Evolutionary conservation across 2,797 vertebrate genomes (phyloP), one percentile per base, ranked within the genome.

Genomic region (Smutsia temminckii): DNA sequence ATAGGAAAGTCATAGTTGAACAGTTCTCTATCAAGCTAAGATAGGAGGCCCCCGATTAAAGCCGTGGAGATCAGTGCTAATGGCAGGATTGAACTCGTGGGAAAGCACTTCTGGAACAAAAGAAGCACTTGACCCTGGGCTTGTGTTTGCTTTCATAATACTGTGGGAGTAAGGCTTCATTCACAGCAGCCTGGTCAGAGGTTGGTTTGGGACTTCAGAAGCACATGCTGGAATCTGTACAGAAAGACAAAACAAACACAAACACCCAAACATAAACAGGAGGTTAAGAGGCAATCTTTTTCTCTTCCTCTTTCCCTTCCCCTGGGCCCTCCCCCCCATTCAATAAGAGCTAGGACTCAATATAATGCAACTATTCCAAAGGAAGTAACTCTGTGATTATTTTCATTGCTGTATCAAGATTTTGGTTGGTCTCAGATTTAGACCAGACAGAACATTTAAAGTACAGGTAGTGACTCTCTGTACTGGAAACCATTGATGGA

Each of bases 111-210:
- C 96, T 97, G 98, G 98, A 98, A 99, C 99, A 99, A 99, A 99
- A 99, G 99, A 98, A 98, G 98, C 98, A 99, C 99, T 99, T 99
- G 99, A 99, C 99, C 99, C 99, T 98, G 98, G 98, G 98, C 98
- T 98, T 99, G 98, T 99, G 99, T 99, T 99, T 99, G 99, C 99
- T 99, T 99, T 99, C 98, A 99, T 99, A 99, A 99, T 99, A 98
- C 98, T 98, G 98, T 98, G 98, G 98, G 98, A 99, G 98, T 98
- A 98, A 98, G 98, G 97, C 98, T 98, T 98, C 98, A 98, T 99
- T 99, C 98, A 99, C 97, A 97, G 98, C 98, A 98, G 98, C 98
- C 98, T 98, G 98, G 98, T 98, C 97, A 98, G 98, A 98, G 98
- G 98, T 98, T 99, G 99, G 98, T 99, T 99, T 99, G 98, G 98